Percentiles rank a stretch among this genome's conserved stretches.
These are phyloP conservation scores for Brachionus paranguensis DNA, from an alignment of 1,140 invertebrate species.

Conservation along the genomic window DNA sequence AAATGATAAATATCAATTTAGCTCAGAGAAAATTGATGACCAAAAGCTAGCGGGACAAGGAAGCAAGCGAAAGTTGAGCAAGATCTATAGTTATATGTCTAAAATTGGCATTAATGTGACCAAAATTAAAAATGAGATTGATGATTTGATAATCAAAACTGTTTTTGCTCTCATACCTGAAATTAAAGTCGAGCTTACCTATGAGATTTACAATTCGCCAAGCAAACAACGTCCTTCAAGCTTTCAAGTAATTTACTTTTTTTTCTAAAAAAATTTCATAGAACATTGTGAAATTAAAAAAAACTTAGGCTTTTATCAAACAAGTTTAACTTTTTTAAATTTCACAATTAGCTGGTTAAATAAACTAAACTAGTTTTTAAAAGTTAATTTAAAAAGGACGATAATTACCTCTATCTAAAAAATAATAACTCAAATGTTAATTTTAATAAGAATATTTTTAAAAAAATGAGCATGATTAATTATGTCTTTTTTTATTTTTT, in stretches of 20 bases:
- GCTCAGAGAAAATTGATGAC: conserved; percentile 46
- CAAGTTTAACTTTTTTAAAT: too few species aligned
- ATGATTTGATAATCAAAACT: conserved; percentile 57
- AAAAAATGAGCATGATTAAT: too few species aligned
- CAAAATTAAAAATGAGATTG: conserved; percentile 47
- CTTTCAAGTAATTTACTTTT: neutral
- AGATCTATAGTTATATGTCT: conserved; percentile 54
- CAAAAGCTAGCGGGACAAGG: conserved; percentile 45
- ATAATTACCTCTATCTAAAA: too few species aligned
- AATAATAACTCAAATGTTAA: too few species aligned
- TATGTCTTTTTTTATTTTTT: too few species aligned
- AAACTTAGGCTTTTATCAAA: too few species aligned
- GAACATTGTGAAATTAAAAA: too few species aligned
- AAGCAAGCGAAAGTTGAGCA: conserved; percentile 56
- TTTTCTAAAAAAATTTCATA: neutral
- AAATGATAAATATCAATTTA: conserved; percentile 54
- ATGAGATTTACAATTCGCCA: neutral
- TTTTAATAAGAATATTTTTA: too few species aligned
- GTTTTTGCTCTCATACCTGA: conserved; percentile 58
- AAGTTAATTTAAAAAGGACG: too few species aligned
- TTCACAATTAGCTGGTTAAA: too few species aligned
- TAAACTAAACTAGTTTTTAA: too few species aligned
- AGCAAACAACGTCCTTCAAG: neutral
- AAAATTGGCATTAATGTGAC: conserved; percentile 48
- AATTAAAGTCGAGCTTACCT: conserved; percentile 52